These are phyloP conservation scores for Austrolebias charrua DNA, from an alignment of 2,797 vertebrate species.

Conservation along the genomic window DNA sequence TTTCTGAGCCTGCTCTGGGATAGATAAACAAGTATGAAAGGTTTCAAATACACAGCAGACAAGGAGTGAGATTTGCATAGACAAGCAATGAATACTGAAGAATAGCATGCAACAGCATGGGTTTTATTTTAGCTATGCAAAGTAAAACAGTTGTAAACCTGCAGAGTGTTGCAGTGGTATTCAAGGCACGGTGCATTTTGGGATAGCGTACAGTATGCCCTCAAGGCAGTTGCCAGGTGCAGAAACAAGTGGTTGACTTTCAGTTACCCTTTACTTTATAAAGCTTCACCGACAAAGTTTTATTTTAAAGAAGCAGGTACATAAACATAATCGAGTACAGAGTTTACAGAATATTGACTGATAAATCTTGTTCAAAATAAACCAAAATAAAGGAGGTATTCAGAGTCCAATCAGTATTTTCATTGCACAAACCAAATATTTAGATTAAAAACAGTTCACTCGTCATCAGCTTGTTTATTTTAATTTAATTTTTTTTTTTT, in stretches of 20 bases:
- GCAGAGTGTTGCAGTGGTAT: conserved; percentile 12
- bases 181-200: conserved; percentile 21
- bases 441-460: too few species aligned
- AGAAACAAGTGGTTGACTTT: conserved; percentile 30
- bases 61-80: conserved; percentile 49
- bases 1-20: conserved; percentile 21
- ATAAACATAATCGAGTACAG: conserved; percentile 3
- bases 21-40: conserved; percentile 60
- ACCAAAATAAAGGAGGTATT: neutral
- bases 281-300: conserved; percentile 10
- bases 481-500: too few species aligned
- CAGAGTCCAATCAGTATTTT: neutral
- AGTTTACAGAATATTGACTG: neutral
- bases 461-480: too few species aligned
- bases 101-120: neutral
- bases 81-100: conserved; percentile 39
- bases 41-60: conserved; percentile 50
- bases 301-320: neutral
- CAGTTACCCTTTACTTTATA: conserved; percentile 7
- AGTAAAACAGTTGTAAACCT: conserved; percentile 22
- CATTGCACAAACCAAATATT: neutral
- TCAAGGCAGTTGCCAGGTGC: conserved; percentile 2
- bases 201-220: conserved; percentile 6
- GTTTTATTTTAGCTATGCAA: conserved; percentile 29
- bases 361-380: neutral